Evolutionary conservation across 2,113 vertebrate species (phyloP), one percentile per base, ranked within the genome.

Genomic region (Lagopus muta): DNA sequence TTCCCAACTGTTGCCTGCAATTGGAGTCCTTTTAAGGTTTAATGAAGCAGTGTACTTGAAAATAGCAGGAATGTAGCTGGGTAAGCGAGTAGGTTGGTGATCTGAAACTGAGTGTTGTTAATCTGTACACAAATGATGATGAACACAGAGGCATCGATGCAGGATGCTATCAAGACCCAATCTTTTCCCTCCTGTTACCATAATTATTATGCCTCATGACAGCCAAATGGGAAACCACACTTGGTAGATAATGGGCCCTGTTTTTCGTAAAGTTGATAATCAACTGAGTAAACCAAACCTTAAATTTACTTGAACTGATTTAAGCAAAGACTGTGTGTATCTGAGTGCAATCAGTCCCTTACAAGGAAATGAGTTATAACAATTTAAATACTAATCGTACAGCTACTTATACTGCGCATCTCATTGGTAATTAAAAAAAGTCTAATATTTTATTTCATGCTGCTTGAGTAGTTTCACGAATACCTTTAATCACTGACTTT

Each of bases 31-130:
- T 88, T 86, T 88, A 92, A 92, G 77, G 43, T 88, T 93, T 96
- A 95, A 96, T 94, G 89, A 96, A 93, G 60, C 62, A 47, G 67
- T 79, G 50, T 87, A 55, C 77, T 94, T 92, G 91, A 87, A 93
- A 87, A 91, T 86, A 95, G 45, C 45, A 74, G 76, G 55, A 77
- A 74, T 11, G 64, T 74, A 62, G 42, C 71, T 89, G 81, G 12
- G 54, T 80, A 81, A 78, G 66, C 69, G 83, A 82, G 78, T 86
- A 65, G 28, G 47, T 22, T 86, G 92, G 67, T 88, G 75, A 88
- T 91, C 50, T 86, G 84, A 87, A 62, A 58, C 74, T 81, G 54
- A 50, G 62, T 82, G 58, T 40, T 92, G 60, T 81, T 92, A 88
- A 86, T 57, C 55, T 88, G 28, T 55, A 57, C 79, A 25, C 54